Evolutionary conservation across 2,888 invertebrate species (phyloP).

Genomic region (Agrotis ipsilon): DNA sequence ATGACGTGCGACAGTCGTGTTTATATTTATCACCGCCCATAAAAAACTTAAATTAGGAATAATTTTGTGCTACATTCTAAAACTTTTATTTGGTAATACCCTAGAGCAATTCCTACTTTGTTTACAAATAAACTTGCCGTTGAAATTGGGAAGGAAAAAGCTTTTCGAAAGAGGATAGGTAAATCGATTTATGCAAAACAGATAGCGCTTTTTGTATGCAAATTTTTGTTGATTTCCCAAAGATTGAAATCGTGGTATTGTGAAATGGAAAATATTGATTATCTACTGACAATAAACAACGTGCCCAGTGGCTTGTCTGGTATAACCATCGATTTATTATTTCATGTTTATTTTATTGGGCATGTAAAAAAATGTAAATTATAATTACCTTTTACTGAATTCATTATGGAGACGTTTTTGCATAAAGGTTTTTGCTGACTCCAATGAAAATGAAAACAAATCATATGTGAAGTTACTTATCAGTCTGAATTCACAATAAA

Average conservation of each 20-base stretch:
- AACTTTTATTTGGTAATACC: slow-evolving; percentile 89
- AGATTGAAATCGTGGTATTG: slow-evolving; percentile 89
- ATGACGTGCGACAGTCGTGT: slow-evolving; percentile 61
- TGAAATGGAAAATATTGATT: slow-evolving; percentile 86
- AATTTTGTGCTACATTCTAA: slow-evolving; percentile 81
- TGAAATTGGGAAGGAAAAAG: slow-evolving; percentile 89
- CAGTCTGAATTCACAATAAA: slow-evolving; percentile 8
- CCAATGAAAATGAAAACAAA: slow-evolving; percentile 14
- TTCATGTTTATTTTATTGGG: slow-evolving; percentile 53
- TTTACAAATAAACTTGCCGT: slow-evolving; percentile 90
- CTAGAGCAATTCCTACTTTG: slow-evolving; percentile 89
- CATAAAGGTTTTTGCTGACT: slow-evolving; percentile 5
- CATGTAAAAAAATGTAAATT: slow-evolving; percentile 25
- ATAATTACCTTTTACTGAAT: slow-evolving; percentile 23
- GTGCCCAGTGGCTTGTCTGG: slow-evolving; percentile 67
- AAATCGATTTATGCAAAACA: slow-evolving; percentile 91
- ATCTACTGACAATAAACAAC: slow-evolving; percentile 77
- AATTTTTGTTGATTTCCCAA: slow-evolving; percentile 89
- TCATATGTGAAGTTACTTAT: slow-evolving; percentile 9
- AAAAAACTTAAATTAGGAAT: slow-evolving; percentile 78
- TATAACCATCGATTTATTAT: slow-evolving; percentile 64
- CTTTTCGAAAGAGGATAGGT: slow-evolving; percentile 89
- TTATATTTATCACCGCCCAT: slow-evolving; percentile 71
- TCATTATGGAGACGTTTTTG: slow-evolving; percentile 13
- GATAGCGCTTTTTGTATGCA: slow-evolving; percentile 90